These are phyloP conservation scores for Xenotilapia flavipinnis DNA, from an alignment of 2,113 vertebrate genomes.

Conservation along the genomic window DNA sequence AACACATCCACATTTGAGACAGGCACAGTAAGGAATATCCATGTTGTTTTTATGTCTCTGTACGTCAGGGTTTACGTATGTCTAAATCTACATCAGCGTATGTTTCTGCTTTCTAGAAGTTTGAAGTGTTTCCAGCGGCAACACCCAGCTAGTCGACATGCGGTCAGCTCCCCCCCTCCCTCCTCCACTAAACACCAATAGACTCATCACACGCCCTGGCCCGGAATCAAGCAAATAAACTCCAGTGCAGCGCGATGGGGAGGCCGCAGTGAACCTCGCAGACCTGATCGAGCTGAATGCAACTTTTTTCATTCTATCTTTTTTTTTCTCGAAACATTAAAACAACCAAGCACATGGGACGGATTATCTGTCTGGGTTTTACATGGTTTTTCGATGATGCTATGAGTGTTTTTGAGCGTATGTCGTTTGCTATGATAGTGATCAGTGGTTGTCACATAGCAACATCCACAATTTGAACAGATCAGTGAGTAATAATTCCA, in stretches of 20 bases:
- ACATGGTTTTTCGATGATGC: neutral
- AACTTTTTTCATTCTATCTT: neutral
- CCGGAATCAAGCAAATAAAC: constrained; percentile 57
- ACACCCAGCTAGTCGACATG: constrained; percentile 67
- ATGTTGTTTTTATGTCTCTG: neutral
- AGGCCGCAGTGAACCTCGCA: constrained; percentile 25
- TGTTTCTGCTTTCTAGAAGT: constrained; percentile 26
- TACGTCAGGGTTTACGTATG: neutral
- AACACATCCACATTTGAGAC: constrained; percentile 11
- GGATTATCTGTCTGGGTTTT: neutral
- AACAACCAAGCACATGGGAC: neutral
- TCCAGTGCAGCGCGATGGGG: neutral
- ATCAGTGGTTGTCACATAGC: neutral
- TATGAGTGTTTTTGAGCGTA: neutral
- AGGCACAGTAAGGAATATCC: neutral
- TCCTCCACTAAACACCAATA: constrained; percentile 38
- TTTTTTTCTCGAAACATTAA: neutral
- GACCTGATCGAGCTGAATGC: neutral
- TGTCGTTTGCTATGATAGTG: neutral
- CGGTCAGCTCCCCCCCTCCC: constrained; percentile 3
- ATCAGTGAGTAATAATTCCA: neutral
- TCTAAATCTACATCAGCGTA: neutral
- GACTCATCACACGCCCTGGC: constrained; percentile 38
- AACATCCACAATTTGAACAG: neutral
- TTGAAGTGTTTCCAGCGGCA: constrained; percentile 54